Percentiles rank a stretch among this genome's conserved stretches.
These are phyloP conservation scores for Petrocephalus sullivani DNA, from an alignment of 2,797 vertebrate species.

Conservation along the genomic window DNA sequence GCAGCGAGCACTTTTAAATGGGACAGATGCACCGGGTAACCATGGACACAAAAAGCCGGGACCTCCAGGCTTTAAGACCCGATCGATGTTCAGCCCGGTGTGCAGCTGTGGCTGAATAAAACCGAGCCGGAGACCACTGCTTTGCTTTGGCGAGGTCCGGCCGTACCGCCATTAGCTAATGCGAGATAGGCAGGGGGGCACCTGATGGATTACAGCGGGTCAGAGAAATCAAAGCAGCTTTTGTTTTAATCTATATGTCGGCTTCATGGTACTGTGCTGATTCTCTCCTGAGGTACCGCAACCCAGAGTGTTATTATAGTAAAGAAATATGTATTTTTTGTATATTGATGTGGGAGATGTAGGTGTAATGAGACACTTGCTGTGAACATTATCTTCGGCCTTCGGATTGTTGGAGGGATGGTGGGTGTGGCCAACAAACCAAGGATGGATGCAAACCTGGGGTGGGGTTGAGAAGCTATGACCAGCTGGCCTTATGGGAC, in stretches of 20 bases:
- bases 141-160: background rate
- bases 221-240: background rate
- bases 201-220: background rate
- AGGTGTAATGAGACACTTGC: background rate
- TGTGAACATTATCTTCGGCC: background rate
- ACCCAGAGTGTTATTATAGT: background rate
- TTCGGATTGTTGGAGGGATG: background rate
- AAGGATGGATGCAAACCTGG: background rate
- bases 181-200: background rate
- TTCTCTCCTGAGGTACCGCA: background rate
- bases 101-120: background rate
- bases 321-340: background rate
- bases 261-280: background rate
- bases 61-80: background rate
- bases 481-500: background rate
- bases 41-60: slow-evolving; percentile 41
- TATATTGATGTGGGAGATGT: background rate
- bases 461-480: background rate
- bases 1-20: slow-evolving; percentile 37
- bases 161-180: background rate
- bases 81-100: background rate
- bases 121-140: background rate
- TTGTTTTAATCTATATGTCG: background rate
- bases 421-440: background rate
- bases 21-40: slow-evolving; percentile 28